Percentiles rank a stretch among this genome's conserved stretches.
Evolutionary conservation across 2,797 vertebrate genomes (phyloP).

Genomic region (Pelobates cultripes): DNA sequence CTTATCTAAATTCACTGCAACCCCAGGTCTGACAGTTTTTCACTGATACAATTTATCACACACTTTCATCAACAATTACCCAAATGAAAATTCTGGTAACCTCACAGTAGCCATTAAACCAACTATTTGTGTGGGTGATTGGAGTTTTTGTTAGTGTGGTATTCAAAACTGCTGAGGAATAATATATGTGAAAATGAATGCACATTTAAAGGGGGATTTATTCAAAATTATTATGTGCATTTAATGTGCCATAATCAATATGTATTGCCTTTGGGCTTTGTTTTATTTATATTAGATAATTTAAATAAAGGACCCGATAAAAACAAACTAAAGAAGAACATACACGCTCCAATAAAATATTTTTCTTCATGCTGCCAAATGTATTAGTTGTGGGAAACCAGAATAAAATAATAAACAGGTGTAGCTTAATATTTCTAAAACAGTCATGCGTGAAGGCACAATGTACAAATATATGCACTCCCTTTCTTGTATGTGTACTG

Average conservation of each 20-base stretch:
- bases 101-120: too few species aligned
- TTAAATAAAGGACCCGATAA: background rate
- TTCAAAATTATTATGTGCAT: too few species aligned
- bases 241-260: background rate
- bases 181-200: too few species aligned
- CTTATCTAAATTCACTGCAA: too few species aligned
- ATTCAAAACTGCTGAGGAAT: too few species aligned
- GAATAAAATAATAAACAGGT: slow-evolving; percentile 32
- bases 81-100: too few species aligned
- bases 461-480: slow-evolving; percentile 14
- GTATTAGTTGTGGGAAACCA: background rate
- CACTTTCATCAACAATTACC: too few species aligned
- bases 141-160: too few species aligned
- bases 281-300: background rate
- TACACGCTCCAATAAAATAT: background rate
- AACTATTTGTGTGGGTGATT: too few species aligned
- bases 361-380: slow-evolving; percentile 5
- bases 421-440: slow-evolving; percentile 19
- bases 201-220: too few species aligned
- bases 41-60: too few species aligned
- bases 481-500: slow-evolving; percentile 30
- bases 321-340: slow-evolving; percentile 19
- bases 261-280: background rate
- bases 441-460: slow-evolving; percentile 3
- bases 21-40: too few species aligned